These are phyloP conservation scores for Euproctis similis DNA, from an alignment of 2,888 invertebrate genomes.

Conservation along the genomic window DNA sequence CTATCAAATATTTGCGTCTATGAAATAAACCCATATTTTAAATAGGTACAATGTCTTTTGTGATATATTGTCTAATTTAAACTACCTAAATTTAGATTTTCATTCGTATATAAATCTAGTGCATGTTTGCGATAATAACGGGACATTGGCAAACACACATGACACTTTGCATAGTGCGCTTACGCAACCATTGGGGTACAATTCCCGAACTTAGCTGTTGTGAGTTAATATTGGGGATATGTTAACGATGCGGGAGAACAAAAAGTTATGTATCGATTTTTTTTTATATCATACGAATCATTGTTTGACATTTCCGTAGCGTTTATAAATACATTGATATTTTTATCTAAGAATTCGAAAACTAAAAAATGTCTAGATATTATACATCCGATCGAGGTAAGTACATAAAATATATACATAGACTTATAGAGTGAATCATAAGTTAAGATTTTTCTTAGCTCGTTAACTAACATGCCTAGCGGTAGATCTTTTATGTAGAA, in stretches of 20 bases:
- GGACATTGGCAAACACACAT: slow-evolving; percentile 42
- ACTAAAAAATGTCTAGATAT: too few species aligned
- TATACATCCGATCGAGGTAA: too few species aligned
- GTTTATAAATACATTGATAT: slow-evolving; percentile 13
- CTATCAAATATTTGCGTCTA: slow-evolving; percentile 36
- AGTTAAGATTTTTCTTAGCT: too few species aligned
- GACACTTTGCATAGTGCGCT: slow-evolving; percentile 41
- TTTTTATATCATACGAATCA: slow-evolving; percentile 23
- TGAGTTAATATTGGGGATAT: slow-evolving; percentile 39
- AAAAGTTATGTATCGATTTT: slow-evolving; percentile 53
- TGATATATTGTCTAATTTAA: too few species aligned
- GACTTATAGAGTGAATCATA: too few species aligned
- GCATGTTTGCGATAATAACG: slow-evolving; percentile 53
- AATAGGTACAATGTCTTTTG: too few species aligned
- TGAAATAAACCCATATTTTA: too few species aligned
- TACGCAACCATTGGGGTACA: slow-evolving; percentile 48
- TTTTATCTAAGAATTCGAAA: not conserved
- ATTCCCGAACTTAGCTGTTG: slow-evolving; percentile 33
- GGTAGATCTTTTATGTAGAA: too few species aligned
- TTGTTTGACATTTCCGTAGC: slow-evolving; percentile 40
- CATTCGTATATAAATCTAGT: too few species aligned
- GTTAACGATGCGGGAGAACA: slow-evolving; percentile 50
- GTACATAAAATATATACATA: too few species aligned
- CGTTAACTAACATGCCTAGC: too few species aligned
- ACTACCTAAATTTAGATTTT: too few species aligned